Evolutionary conservation across 92 coral and sea anemone genomes (phyloP), one percentile per base, ranked within the genome.

Genomic region (Porites rus): DNA sequence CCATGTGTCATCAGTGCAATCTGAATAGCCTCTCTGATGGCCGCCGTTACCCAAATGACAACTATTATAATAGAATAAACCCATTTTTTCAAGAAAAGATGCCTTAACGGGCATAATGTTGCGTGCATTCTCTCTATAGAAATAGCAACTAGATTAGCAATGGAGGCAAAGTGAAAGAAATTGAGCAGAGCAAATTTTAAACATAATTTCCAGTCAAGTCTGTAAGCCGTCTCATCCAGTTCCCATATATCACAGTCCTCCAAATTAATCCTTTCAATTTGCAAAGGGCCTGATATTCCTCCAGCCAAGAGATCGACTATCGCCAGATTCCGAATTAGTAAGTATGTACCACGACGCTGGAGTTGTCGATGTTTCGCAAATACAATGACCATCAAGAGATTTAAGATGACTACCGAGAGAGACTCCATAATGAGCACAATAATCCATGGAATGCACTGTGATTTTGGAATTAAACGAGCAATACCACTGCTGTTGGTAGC

Each of bases 291-390:
- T 13, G 84, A 80, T 31, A 68, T 59, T n/a, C 16, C 68, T 16
- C 84, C 84, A 54, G 51, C 75, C n/a, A 80, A 69, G 51, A 80
- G 76, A 8, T 80, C 84, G 22, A 52, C 76, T 52, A 80, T 54
- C 28, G 84, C 63, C 54, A 67, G 74, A 69, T 80, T 74, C 63
- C 78, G 63, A 6, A 80, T 67, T 1, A 56, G 73, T 22, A 69
- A 24, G 73, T 53, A 80, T 80, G 84, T 54, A 70, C 67, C n/a
- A 14, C 16, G 53, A 19, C 76, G 52, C 25, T 22, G 24, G 1
- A 80, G 75, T 53, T 68, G 18, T 1, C 66, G 76, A 51, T 52
- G 52, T 3, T 8, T 74, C 12, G 31, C 64, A 53, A 74, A 52
- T n/a, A 74, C 54, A 53, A 74, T 52, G 22, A 53, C 7, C 13